Base-by-base conservation (phyloP, 2,888 invertebrate species). In the Tenthredo amoena region DNA sequence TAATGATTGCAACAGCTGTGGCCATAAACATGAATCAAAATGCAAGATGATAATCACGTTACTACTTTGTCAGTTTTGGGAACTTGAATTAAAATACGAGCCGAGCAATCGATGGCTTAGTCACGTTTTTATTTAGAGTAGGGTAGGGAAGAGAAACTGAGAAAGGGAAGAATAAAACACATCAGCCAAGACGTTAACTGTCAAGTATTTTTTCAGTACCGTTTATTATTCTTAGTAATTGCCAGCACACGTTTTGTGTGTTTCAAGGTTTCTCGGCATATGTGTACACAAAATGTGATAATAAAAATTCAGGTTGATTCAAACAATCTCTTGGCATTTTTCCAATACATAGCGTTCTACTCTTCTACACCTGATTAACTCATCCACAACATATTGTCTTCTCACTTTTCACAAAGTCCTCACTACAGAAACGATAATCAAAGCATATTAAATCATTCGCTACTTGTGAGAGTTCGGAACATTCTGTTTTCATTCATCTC, bases 221-320 rank as follows among this genome's bases (percentile, higher is more conserved):
- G 77, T 77, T 77, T 77, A 77, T 50, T 50, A 77, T 77, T 77
- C 18, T 34, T 55, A 31, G 34, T 50, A 50, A 77, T 31, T 40
- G 50, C 34, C 50, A 5, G 50, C 31, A 55, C 55, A 10, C 34
- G 15, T 77, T 77, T n/a, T 55, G 5, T 34, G 21, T 55, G 55
- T 50, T 55, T 55, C 55, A 50, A 31, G 15, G 55, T 31, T 10
- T 77, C 21, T 18, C 1, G 31, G 31, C 31, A 47, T 18, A 50
- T 31, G 37, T 43, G n/a, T 72, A 77, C 76, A 47, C 31, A 34
- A 26, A 77, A 77, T 34, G 77, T 50, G 18, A 9, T 31, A 55
- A 55, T 77, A 34, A 55, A 77, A 10, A 55, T 31, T 50, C 55
- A 55, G 34, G 50, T 77, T 77, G 77, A 55, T 31, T 31, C 50